These are phyloP conservation scores for Paedocypris micromegethes DNA, from an alignment of 2,797 vertebrate genomes.

Conservation along the genomic window DNA sequence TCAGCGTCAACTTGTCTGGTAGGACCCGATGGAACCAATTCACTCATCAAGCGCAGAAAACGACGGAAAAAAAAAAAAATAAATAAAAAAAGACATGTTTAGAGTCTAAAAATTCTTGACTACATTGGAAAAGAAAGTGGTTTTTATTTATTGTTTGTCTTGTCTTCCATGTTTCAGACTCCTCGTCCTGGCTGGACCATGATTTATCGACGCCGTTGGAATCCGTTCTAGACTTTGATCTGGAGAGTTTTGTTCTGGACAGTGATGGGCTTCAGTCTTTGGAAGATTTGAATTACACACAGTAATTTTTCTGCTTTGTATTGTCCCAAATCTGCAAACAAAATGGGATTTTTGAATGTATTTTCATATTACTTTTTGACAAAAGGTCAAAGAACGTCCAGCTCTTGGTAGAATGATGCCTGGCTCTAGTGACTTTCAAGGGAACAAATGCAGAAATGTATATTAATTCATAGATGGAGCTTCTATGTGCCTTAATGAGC, in stretches of 20 bases:
- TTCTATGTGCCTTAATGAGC: conserved; percentile 30
- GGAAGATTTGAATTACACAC: conserved; percentile 4
- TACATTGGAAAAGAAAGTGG: not conserved
- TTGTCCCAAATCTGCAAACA: no score
- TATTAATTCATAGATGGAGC: conserved; percentile 9
- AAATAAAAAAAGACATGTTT: no score
- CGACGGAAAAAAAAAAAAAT: no score
- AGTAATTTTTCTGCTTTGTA: not conserved
- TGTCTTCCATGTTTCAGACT: conserved; percentile 34
- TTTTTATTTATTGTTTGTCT: not conserved
- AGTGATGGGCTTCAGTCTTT: not conserved
- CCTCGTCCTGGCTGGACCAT: conserved; percentile 42
- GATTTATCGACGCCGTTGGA: conserved; percentile 39
- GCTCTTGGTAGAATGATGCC: not conserved
- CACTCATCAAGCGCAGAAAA: no score
- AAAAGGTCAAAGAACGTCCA: no score
- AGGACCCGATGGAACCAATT: not conserved
- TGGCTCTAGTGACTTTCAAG: conserved; percentile 4
- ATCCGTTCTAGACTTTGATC: conserved; percentile 45
- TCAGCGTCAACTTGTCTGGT: conserved; percentile 35
- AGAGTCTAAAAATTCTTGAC: no score
- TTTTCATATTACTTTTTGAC: no score
- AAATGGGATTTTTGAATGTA: no score
- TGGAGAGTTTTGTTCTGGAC: conserved; percentile 41
- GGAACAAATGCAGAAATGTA: not conserved